These are phyloP conservation scores for Lasioglossum morio DNA, from an alignment of 2,888 invertebrate genomes.

Conservation along the genomic window DNA sequence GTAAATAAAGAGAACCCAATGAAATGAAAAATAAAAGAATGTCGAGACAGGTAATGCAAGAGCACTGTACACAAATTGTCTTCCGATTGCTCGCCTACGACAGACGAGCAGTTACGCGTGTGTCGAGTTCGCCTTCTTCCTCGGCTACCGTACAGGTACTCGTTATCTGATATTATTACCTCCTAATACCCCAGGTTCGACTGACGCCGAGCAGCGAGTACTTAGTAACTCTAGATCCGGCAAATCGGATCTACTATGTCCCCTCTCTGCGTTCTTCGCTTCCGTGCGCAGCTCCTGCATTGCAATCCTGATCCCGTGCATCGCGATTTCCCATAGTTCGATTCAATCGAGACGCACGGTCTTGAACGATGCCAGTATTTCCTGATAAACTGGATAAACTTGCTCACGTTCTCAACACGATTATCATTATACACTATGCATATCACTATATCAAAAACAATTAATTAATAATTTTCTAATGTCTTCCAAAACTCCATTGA, in stretches of 20 bases:
- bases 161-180: conserved; percentile 79
- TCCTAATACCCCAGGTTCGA: conserved; percentile 70
- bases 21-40: background rate
- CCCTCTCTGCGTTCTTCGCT: conserved; percentile 32
- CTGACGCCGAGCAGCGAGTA: conserved; percentile 57
- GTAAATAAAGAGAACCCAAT: background rate
- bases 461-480: background rate
- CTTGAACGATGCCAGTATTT: background rate
- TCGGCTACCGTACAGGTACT: conserved; percentile 68
- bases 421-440: background rate
- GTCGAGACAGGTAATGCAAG: conserved; percentile 36
- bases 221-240: conserved; percentile 75
- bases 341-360: conserved; percentile 21
- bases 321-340: background rate
- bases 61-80: conserved; percentile 32
- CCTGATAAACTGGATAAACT: background rate
- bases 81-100: conserved; percentile 20
- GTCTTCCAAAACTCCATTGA: background rate
- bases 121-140: conserved; percentile 20
- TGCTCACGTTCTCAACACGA: background rate
- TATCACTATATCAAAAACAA: background rate
- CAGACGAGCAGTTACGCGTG: conserved; percentile 38
- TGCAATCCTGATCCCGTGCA: conserved; percentile 34
- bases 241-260: conserved; percentile 63
- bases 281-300: conserved; percentile 12